These are phyloP conservation scores for Drosophila rhopaloa DNA, from an alignment of 1,140 invertebrate species.

Conservation along the genomic window DNA sequence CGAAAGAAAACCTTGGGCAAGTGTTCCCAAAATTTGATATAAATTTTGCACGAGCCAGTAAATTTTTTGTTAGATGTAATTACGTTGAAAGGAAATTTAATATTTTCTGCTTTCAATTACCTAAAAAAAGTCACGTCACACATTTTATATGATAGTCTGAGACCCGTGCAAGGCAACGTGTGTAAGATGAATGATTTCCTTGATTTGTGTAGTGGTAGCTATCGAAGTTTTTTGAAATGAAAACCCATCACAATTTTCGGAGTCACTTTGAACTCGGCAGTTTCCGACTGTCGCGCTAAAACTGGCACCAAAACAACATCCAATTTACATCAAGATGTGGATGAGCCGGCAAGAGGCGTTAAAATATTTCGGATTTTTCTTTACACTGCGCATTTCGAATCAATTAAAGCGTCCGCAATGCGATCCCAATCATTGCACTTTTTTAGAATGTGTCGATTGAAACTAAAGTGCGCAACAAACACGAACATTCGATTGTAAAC, in stretches of 20 bases:
- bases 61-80: constrained; percentile 4
- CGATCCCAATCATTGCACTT: constrained; percentile 33
- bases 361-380: constrained; percentile 29
- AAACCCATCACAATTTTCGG: too few relatives aligned
- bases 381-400: constrained; percentile 44
- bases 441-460: constrained; percentile 18
- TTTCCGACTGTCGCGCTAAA: constrained; percentile 44
- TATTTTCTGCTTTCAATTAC: constrained; percentile 16
- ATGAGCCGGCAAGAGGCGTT: constrained; percentile 44
- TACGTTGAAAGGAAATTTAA: constrained; percentile 42
- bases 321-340: constrained; percentile 50
- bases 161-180: constrained; percentile 6
- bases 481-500: constrained; percentile 11
- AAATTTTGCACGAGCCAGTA: constrained; percentile 44
- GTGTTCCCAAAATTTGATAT: constrained; percentile 15
- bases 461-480: constrained; percentile 28
- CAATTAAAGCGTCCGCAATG: constrained; percentile 41
- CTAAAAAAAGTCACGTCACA: constrained; percentile 12
- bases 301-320: constrained; percentile 67
- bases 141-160: neutral
- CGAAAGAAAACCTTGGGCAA: constrained; percentile 12
- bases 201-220: neutral
- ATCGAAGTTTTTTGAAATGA: neutral
- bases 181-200: constrained; percentile 10
- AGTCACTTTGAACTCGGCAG: constrained; percentile 25